Conservation (phyloP, 2,888 invertebrate species). For the Phragmatobia fuliginosa region DNA sequence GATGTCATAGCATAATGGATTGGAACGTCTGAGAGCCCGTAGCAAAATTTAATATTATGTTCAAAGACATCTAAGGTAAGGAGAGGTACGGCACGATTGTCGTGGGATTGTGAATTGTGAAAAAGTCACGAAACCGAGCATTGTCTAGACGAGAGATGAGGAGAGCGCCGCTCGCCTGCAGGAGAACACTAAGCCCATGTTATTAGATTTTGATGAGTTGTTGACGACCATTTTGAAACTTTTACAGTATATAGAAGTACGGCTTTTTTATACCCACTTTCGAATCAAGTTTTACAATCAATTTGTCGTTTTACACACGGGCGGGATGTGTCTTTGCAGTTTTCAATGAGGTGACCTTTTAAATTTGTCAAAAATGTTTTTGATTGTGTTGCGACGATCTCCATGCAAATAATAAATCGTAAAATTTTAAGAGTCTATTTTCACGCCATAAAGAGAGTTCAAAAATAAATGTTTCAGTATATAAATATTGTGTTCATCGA, state of each 20-base stretch:
- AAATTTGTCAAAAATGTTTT: constrained; percentile 22
- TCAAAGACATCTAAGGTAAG: constrained; percentile 67
- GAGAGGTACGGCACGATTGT: constrained; percentile 68
- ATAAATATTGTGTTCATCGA: not conserved
- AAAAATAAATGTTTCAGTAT: not conserved
- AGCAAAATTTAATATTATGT: constrained; percentile 80
- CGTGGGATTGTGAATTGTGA: constrained; percentile 77
- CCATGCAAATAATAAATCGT: constrained; percentile 15
- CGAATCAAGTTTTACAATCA: constrained; percentile 46
- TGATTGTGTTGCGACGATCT: constrained; percentile 25
- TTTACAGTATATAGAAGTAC: constrained; percentile 38
- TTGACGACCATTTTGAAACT: constrained; percentile 67
- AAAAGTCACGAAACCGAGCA: constrained; percentile 79
- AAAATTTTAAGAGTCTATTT: constrained; percentile 13
- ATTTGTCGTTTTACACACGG: constrained; percentile 40
- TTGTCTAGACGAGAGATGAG: constrained; percentile 80
- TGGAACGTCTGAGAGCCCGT: constrained; percentile 69
- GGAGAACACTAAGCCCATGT: constrained; percentile 64
- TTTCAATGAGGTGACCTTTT: constrained; percentile 16
- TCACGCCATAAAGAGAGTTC: not conserved
- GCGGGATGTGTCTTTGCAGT: constrained; percentile 12
- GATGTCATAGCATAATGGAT: constrained; percentile 76
- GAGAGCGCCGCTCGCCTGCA: constrained; percentile 28
- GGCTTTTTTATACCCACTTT: constrained; percentile 41
- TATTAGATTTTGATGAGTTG: constrained; percentile 80